A percentile compares a stretch with the other conserved stretches of the same genome.
Evolutionary conservation across 2,797 vertebrate species (phyloP).

Genomic region (Cossypha heuglini): DNA sequence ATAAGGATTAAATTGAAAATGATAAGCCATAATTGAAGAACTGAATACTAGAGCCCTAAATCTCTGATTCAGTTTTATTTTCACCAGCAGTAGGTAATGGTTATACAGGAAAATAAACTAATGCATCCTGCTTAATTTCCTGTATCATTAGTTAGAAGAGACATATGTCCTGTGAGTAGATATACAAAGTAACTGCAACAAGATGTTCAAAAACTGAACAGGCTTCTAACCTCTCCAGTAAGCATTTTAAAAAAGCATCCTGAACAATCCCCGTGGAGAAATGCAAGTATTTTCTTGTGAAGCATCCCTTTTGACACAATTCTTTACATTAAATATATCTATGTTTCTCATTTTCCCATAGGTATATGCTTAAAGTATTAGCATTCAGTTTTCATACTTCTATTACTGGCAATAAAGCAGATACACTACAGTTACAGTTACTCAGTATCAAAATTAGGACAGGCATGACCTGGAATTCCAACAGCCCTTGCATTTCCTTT

Average conservation of each 20-base stretch:
- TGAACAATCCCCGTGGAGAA: neutral
- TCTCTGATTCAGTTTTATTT: neutral
- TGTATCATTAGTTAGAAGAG: neutral
- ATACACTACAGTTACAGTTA: neutral
- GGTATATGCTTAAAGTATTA: neutral
- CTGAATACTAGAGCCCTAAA: neutral
- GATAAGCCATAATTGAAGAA: neutral
- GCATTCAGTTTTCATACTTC: neutral
- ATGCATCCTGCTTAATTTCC: neutral
- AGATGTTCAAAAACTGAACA: neutral
- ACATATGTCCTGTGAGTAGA: neutral
- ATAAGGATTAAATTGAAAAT: neutral
- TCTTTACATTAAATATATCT: neutral
- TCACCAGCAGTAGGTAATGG: neutral
- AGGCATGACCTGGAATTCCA: neutral
- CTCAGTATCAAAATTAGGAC: neutral
- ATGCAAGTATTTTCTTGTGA: neutral
- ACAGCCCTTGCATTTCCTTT: neutral
- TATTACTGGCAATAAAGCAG: neutral
- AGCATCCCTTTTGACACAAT: neutral
- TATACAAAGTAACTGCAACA: neutral
- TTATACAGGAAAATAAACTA: neutral
- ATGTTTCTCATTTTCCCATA: neutral
- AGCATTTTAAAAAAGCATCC: neutral
- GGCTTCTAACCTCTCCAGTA: neutral